These are phyloP conservation scores for Ancistrus triradiatus DNA, from an alignment of 2,113 vertebrate species.

Conservation along the genomic window DNA sequence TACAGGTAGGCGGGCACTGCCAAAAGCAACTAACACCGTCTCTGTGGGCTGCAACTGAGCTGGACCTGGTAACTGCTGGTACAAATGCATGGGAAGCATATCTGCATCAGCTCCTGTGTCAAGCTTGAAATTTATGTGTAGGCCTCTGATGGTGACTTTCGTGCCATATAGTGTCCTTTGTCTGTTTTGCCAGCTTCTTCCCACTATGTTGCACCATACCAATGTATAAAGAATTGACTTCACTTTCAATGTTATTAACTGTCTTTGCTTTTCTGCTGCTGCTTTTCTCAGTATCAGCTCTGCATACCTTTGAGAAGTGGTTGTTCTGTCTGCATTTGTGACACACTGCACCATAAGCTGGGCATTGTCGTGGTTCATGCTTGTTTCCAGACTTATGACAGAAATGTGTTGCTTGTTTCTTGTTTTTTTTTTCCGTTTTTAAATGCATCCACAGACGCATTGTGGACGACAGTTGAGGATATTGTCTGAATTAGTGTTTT, in stretches of 20 bases:
- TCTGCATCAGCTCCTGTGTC: slow-evolving; percentile 33
- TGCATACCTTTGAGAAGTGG: slow-evolving; percentile 20
- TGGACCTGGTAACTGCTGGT: neutral
- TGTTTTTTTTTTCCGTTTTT: neutral
- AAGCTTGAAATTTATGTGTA: slow-evolving; percentile 13
- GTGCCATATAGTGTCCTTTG: neutral
- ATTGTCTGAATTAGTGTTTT: slow-evolving; percentile 29
- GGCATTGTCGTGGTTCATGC: slow-evolving; percentile 24
- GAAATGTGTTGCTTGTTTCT: neutral
- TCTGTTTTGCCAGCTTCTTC: neutral
- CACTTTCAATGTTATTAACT: slow-evolving; percentile 17
- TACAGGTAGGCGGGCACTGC: neutral
- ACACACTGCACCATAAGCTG: slow-evolving; percentile 17
- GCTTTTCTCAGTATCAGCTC: neutral
- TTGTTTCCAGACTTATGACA: slow-evolving; percentile 17
- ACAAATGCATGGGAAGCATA: neutral
- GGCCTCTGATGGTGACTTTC: neutral
- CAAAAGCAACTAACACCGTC: slow-evolving; percentile 1
- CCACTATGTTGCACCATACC: neutral
- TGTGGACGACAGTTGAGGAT: neutral
- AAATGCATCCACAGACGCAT: neutral
- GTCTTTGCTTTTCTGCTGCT: slow-evolving; percentile 1
- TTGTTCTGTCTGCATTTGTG: slow-evolving; percentile 24
- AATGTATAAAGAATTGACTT: slow-evolving; percentile 22
- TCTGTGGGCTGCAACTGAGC: neutral